A percentile compares a stretch with the other conserved stretches of the same genome.
These are phyloP conservation scores for Neodiprion virginianus DNA, from an alignment of 1,140 invertebrate species.

Conservation along the genomic window DNA sequence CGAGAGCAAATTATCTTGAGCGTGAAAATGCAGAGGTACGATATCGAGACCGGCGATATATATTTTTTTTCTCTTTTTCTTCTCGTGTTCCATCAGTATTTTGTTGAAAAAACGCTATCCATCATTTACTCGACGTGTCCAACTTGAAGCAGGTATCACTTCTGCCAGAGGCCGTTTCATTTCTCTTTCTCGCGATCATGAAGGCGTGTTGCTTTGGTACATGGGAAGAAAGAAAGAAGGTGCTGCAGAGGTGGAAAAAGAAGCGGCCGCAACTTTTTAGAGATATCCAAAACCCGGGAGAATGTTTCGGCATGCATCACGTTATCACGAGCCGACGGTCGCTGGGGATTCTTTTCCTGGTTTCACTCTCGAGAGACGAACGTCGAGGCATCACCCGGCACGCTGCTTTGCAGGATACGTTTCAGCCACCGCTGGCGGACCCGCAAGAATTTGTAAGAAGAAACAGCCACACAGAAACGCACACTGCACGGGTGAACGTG, in stretches of 20 bases:
- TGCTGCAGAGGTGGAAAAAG: too few relatives aligned
- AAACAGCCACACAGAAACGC: not conserved
- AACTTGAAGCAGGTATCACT: conserved; percentile 48
- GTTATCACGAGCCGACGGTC: conserved; percentile 20
- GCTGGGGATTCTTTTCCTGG: conserved; percentile 32
- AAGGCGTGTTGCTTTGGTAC: conserved; percentile 37
- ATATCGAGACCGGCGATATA: not conserved
- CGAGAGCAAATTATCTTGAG: conserved; percentile 12
- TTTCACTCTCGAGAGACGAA: not conserved
- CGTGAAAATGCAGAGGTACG: conserved; percentile 17
- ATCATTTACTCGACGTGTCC: conserved; percentile 55
- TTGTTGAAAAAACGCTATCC: conserved; percentile 48
- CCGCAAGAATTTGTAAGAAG: not conserved
- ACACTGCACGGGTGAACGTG: conserved; percentile 25
- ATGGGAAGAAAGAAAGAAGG: too few relatives aligned
- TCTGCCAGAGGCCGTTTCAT: conserved; percentile 38
- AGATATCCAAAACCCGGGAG: not conserved
- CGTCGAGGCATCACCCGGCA: not conserved
- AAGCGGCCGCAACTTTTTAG: conserved; percentile 14
- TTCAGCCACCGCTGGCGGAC: not conserved
- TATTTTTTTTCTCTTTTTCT: too few relatives aligned
- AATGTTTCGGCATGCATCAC: conserved; percentile 47
- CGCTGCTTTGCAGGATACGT: conserved; percentile 10
- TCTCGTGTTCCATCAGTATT: conserved; percentile 43
- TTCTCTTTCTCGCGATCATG: conserved; percentile 28